Evolutionary conservation across 1,140 invertebrate genomes (phyloP).

Genomic region (Lasioglossum baleicum): DNA sequence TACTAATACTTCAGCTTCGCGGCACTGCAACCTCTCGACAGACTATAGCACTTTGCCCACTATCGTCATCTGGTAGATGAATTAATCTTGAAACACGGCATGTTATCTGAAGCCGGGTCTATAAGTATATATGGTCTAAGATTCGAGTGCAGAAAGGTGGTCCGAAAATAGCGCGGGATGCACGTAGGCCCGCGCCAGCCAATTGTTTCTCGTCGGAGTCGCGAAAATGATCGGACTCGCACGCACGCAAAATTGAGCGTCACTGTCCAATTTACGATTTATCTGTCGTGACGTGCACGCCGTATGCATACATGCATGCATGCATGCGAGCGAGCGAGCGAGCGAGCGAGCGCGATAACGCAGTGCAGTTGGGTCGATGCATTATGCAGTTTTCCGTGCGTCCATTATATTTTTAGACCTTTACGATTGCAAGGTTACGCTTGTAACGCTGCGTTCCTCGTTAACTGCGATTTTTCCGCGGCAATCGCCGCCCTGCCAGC

Average conservation of each 20-base stretch:
- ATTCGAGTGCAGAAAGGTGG: not conserved
- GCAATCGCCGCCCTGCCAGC: slow-evolving; percentile 15
- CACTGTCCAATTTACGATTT: slow-evolving; percentile 72
- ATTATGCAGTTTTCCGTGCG: slow-evolving; percentile 65
- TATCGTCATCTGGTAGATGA: no score
- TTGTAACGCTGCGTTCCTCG: slow-evolving; percentile 33
- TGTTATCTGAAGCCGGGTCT: no score
- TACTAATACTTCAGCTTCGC: no score
- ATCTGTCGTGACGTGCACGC: slow-evolving; percentile 61
- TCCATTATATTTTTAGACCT: slow-evolving; percentile 69
- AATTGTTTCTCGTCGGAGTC: not conserved
- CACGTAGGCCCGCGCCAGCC: not conserved
- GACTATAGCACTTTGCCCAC: no score
- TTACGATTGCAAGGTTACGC: slow-evolving; percentile 62
- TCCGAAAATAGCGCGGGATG: not conserved
- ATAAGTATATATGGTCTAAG: no score
- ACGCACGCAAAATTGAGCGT: slow-evolving; percentile 56
- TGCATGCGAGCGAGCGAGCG: slow-evolving; percentile 4
- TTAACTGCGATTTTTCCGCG: slow-evolving; percentile 43
- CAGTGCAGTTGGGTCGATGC: slow-evolving; percentile 50
- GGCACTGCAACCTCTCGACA: no score
- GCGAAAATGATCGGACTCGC: not conserved
- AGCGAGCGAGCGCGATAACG: slow-evolving; percentile 56
- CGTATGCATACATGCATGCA: slow-evolving; percentile 48
- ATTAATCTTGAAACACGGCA: no score